Percentiles rank a stretch among this genome's conserved stretches.
phyloP scores from a whole-genome alignment of 2,888 invertebrate species.

The Lepidocyrtoides sp. region DNA sequence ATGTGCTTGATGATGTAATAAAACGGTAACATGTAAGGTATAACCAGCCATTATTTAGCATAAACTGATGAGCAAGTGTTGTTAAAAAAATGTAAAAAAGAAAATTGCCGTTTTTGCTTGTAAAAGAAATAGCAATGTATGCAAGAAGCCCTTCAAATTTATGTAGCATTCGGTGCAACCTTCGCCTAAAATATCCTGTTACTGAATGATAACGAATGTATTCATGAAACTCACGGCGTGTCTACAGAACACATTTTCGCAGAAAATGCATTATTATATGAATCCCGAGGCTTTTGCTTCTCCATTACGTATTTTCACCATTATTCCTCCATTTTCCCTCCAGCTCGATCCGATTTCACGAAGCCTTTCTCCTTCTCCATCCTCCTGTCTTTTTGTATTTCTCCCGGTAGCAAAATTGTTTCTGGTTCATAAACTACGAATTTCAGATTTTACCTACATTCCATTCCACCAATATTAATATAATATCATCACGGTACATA shows the following conservation, averaged over 20 bases:
- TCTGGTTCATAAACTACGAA: conserved; percentile 76
- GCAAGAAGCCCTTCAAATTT: too few relatives aligned
- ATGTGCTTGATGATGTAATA: background rate
- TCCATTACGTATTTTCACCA: conserved; percentile 35
- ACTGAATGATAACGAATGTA: background rate
- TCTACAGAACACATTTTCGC: conserved; percentile 18
- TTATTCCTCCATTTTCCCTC: conserved; percentile 63
- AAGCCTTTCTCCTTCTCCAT: background rate
- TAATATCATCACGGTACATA: background rate
- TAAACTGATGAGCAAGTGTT: conserved; percentile 3
- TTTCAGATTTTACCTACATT: conserved; percentile 66
- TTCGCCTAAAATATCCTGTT: too few relatives aligned
- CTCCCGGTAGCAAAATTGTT: conserved; percentile 69
- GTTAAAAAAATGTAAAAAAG: conserved; percentile 10
- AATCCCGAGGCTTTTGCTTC: conserved; percentile 61
- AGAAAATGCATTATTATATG: conserved; percentile 62
- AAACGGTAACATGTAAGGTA: background rate
- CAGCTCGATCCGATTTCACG: conserved; percentile 54
- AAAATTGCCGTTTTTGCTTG: too few relatives aligned
- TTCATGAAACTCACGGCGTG: background rate
- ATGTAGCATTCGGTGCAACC: too few relatives aligned
- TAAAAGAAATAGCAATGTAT: too few relatives aligned
- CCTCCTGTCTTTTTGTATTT: conserved; percentile 42
- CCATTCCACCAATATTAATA: background rate
- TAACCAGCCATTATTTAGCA: conserved; percentile 6